Conservation (phyloP, 2,888 invertebrate species). For the Amblyjoppa proteus region DNA sequence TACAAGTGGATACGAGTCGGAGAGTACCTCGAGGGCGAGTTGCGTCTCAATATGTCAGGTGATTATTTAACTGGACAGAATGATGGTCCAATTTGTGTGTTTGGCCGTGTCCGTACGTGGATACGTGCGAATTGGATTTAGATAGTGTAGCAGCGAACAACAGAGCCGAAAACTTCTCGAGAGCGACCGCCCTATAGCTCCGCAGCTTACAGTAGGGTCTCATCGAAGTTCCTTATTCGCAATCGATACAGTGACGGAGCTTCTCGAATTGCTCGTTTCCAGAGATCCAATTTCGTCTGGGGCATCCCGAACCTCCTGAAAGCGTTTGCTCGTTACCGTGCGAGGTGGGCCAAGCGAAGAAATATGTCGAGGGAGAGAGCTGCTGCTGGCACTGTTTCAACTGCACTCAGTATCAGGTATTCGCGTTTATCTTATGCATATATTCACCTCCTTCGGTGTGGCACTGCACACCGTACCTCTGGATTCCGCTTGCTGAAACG, state of each 20-base stretch:
- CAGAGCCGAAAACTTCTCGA: neutral
- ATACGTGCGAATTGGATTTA: neutral
- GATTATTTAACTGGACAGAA: constrained; percentile 73
- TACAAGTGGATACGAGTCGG: constrained; percentile 96
- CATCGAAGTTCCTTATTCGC: constrained; percentile 3
- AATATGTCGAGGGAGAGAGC: constrained; percentile 96
- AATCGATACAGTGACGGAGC: constrained; percentile 41
- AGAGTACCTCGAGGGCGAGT: constrained; percentile 93
- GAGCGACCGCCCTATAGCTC: neutral
- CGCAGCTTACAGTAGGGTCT: neutral
- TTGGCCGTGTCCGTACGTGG: neutral
- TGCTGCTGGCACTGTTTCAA: constrained; percentile 98
- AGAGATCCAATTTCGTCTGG: constrained; percentile 95
- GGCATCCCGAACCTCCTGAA: constrained; percentile 92
- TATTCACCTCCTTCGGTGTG: neutral
- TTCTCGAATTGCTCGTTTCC: constrained; percentile 71
- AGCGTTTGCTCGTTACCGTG: constrained; percentile 97
- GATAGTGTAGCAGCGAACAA: neutral
- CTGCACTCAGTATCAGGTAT: constrained; percentile 93
- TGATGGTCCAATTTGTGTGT: constrained; percentile 1
- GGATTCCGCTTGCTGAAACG: too few relatives aligned
- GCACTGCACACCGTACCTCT: too few relatives aligned
- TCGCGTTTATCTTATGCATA: constrained; percentile 77
- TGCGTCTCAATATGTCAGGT: constrained; percentile 93
- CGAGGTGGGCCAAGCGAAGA: constrained; percentile 95